Evolutionary conservation across 2,113 vertebrate species (phyloP), one percentile per base, ranked within the genome.

Genomic region (Trochalopteron elliotii): DNA sequence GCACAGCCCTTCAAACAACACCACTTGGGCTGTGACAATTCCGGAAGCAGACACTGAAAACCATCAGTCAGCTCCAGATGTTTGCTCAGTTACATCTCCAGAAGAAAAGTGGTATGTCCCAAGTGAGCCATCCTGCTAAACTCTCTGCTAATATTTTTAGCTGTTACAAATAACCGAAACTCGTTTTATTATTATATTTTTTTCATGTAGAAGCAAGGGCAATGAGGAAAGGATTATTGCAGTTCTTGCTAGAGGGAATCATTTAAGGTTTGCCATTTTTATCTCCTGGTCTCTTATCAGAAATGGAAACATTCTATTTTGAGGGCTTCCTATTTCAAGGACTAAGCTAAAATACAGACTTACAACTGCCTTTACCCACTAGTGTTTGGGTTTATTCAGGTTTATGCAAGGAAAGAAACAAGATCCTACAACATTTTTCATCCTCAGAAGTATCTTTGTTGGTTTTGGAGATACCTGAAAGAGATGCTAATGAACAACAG

Each of bases 391-490:
- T 78, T 95, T 80, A 49, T 59, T 88, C 76, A 27, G 10, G 40
- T 71, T 83, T 33, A 37, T 45, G 31, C 13, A 12, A 76, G 68
- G 40, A 60, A 64, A 57, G 83, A 75, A 94, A 83, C 59, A 39
- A 57, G 76, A 72, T 70, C 59, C 30, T 53, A 55, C 49, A 42
- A 42, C 23, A 33, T 79, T 68, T 87, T 69, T 79, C 39, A 17
- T 94, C 60, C 88, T 96, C 89, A 88, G 84, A 96, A 87, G 45
- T 42, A 16, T 77, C 12, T 72, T 69, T 96, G 93, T 89, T 96
- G 53, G 45, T 45, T 82, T 93, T 91, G 90, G 91, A 89, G n/a
- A 1, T 8, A 89, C 64, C 47, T 55, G 84, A 83, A 77, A 89
- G 69, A 82, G 57, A 83, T 69, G 76, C 56, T 93, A 95, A 96